Percentiles rank a stretch among this genome's conserved stretches.
Evolutionary conservation across 2,888 invertebrate genomes (phyloP).

Genomic region (Psococerastis gibbosa): DNA sequence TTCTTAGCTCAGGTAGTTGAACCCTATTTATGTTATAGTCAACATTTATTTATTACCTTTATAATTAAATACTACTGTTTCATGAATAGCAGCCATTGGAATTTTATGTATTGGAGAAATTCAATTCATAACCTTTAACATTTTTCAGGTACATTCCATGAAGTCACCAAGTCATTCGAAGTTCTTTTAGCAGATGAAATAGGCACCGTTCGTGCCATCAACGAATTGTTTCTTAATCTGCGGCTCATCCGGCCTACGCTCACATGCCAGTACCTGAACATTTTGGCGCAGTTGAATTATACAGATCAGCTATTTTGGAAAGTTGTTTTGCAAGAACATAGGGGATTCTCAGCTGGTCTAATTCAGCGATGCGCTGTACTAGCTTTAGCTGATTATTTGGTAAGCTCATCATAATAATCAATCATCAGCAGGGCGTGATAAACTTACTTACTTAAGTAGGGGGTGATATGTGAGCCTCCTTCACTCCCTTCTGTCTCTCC

Average conservation of each 20-base stretch:
- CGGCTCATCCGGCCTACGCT: conserved; percentile 40
- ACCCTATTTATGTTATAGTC: no score
- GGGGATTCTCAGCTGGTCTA: conserved; percentile 30
- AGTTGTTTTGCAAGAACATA: conserved; percentile 29
- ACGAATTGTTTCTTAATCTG: conserved; percentile 35
- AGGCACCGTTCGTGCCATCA: conserved; percentile 19
- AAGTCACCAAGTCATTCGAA: conserved; percentile 14
- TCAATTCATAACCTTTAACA: no score
- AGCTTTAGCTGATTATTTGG: conserved; percentile 62
- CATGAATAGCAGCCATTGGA: no score
- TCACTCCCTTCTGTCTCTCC: no score
- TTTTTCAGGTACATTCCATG: conserved; percentile 14
- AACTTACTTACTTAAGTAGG: no score
- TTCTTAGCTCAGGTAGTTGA: no score
- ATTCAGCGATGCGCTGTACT: conserved; percentile 46
- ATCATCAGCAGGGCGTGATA: no score
- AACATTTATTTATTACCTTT: no score
- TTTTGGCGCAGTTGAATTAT: conserved; percentile 52
- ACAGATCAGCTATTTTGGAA: conserved; percentile 52
- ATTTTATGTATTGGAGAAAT: no score
- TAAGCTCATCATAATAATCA: conserved; percentile 33
- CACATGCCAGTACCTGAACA: conserved; percentile 58
- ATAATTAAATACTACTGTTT: no score
- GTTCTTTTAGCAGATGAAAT: conserved; percentile 9
- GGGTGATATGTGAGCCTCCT: no score